Evolutionary conservation across 2,888 invertebrate genomes (phyloP), one percentile per base, ranked within the genome.

Genomic region (Phania funesta): DNA sequence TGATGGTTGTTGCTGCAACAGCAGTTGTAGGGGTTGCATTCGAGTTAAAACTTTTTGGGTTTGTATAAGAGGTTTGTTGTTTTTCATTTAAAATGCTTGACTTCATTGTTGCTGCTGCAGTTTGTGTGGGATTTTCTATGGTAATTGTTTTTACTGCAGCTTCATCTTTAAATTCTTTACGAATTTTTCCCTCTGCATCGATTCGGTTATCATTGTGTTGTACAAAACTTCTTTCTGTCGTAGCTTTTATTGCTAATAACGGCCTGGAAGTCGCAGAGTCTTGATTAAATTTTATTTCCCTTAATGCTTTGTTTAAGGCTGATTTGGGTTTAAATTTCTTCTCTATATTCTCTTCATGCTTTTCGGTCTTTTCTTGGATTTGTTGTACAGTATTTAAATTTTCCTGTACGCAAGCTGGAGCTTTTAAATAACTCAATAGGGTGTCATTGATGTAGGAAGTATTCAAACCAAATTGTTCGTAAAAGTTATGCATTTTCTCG

Each of bases 401-500:
- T 6, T 80, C 71, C 65, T 77, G 16, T 7, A 80, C 80, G 56
- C 85, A 85, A 2, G 58, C 11, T 16, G 85, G 85, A 38, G 68
- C 22, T 54, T 74, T 26, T 13, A 74, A 35, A 3, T 29, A 0
- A 16, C 18, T 13, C 3, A 52, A 9, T 1, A 58, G 11, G 3
- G 24, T 48, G 1, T 29, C 8, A 32, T 76, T 65, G 11, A 54
- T 16, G 7, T 6, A 7, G 0, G 58, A 29, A 8, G 13, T 22
- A 60, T 84, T 84, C 11, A 84, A 84, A 38, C 84, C 85, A 62
- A 90, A 90, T 76, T 86, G 86, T 71, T 88, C 87, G 73, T 87
- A 87, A 80, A 89, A 89, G 83, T 89, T 88, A 62, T 87, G 87
- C 86, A 87, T 86, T 84, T 88, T 88, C 80, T 87, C 84, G 80